A percentile compares a stretch with the other conserved stretches of the same genome.
These are phyloP conservation scores for Tribolium madens DNA, from an alignment of 1,140 invertebrate genomes.

Conservation along the genomic window DNA sequence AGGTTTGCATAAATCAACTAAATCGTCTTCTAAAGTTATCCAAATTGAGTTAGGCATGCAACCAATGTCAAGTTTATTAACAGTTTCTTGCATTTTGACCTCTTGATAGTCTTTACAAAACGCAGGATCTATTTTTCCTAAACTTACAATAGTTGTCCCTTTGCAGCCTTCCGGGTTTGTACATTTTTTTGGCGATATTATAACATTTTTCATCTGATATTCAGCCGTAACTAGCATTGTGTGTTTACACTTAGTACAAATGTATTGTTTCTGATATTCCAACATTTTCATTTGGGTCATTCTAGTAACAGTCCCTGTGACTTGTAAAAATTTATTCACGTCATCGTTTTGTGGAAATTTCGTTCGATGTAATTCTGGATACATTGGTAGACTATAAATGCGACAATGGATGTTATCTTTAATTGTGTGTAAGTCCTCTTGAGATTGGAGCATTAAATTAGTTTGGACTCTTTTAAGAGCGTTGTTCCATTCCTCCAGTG, in stretches of 20 bases:
- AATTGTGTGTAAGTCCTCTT: conserved; percentile 63
- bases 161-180: no score
- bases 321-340: conserved; percentile 75
- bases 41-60: conserved; percentile 82
- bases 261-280: conserved; percentile 79
- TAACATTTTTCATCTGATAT: no score
- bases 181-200: no score
- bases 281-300: conserved; percentile 82
- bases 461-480: conserved; percentile 73
- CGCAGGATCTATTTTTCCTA: conserved; percentile 70
- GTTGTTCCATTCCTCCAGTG: conserved; percentile 73
- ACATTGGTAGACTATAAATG: conserved; percentile 71
- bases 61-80: conserved; percentile 77
- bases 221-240: conserved; percentile 74
- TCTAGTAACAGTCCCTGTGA: conserved; percentile 79
- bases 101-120: conserved; percentile 92
- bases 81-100: conserved; percentile 87
- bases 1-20: conserved; percentile 89
- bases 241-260: conserved; percentile 84
- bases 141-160: conserved; percentile 67
- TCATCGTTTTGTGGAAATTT: conserved; percentile 77
- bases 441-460: conserved; percentile 67
- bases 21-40: conserved; percentile 86
- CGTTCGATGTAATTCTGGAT: conserved; percentile 71
- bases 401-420: conserved; percentile 79